A percentile compares a stretch with the other conserved stretches of the same genome.
phyloP scores from a whole-genome alignment of 1,140 invertebrate genomes.

The Gryllus bimaculatus region DNA sequence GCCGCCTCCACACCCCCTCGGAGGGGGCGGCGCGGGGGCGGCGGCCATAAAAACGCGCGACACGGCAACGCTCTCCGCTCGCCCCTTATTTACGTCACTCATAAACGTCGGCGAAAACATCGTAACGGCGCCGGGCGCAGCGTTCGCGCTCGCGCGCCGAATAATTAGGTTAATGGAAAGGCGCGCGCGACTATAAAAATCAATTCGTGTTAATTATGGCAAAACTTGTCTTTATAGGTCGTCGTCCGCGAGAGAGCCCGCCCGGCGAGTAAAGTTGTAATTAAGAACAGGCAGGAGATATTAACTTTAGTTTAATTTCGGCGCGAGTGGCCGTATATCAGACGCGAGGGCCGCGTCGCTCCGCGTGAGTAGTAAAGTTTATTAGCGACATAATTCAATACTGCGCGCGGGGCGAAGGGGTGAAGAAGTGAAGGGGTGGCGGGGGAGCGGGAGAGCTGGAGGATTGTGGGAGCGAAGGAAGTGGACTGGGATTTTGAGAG shows the following conservation, averaged over 20 bases:
- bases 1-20: no score
- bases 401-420: not conserved
- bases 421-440: not conserved
- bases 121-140: not conserved
- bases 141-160: not conserved
- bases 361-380: not conserved
- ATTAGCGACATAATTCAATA: not conserved
- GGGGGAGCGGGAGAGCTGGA: not conserved
- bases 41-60: not conserved
- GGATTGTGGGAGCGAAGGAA: not conserved
- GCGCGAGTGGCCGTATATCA: not conserved
- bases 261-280: not conserved
- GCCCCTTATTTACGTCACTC: not conserved
- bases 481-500: no score
- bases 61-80: not conserved
- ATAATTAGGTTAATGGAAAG: slow-evolving; percentile 5
- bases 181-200: slow-evolving; percentile 3
- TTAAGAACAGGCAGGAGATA: slow-evolving; percentile 4
- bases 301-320: slow-evolving; percentile 6
- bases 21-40: no score
- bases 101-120: slow-evolving; percentile 4
- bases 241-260: not conserved
- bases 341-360: not conserved
- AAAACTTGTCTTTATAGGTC: slow-evolving; percentile 5
- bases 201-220: slow-evolving; percentile 4